Evolutionary conservation across 2,113 vertebrate species (phyloP), one percentile per base, ranked within the genome.

Genomic region (Tyrannus savana): DNA sequence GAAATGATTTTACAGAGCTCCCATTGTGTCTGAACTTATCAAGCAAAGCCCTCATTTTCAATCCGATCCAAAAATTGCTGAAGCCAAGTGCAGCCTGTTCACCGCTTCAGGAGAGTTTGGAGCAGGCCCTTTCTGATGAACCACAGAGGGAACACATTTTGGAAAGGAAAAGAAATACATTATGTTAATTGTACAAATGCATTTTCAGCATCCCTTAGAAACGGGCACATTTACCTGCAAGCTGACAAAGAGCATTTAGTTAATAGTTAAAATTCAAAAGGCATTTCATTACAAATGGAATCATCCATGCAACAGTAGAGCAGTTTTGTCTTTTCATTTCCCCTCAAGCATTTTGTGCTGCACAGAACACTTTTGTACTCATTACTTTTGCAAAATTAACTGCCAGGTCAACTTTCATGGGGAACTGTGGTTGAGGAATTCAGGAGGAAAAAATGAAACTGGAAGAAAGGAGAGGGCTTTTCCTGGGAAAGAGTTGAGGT

Each of bases 41-140:
- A 69, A 88, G 80, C 55, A 88, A 90, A 92, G 46, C 76, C 73
- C 88, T 84, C 24, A 28, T 86, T 92, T 93, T 44, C 49, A 87
- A 33, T 14, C 23, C 0, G 3, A 88, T 90, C 85, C 72, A 93
- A 92, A 95, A 93, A 33, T 21, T 53, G 69, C 71, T 53, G 52
- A 71, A 90, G 85, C 85, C 68, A 86, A 68, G 37, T 0, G 0
- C 56, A 92, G 83, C 17, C 50, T 41, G 35, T 84, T 89, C 10
- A 7, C 22, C 14, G 30, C 76, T 92, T 74, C 39, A 42, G 73
- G 8, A 80, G 13, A 19, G 18, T 56, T 86, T 37, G 76, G 72
- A 88, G 69, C 30, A 64, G 75, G 46, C 27, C 11, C 39, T 21
- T 84, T 62, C 64, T 80, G 78, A 64, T 80, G 78, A 64, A 39